Evolutionary conservation across 2,113 vertebrate genomes (phyloP).

Genomic region (Elephas maximus): DNA sequence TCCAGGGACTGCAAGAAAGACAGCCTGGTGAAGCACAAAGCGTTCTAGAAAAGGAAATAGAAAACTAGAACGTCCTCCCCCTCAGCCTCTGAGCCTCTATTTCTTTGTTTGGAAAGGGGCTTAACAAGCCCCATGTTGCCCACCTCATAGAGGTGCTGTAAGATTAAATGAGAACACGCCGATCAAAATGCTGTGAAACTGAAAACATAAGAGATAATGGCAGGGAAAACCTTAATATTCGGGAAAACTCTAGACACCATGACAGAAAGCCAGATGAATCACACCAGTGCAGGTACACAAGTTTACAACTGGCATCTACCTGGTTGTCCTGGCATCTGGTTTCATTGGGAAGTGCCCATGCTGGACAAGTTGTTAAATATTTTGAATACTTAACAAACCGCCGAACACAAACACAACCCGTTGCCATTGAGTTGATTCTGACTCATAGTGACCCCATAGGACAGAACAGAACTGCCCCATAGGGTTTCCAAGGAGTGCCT

Average conservation of each 20-base stretch:
- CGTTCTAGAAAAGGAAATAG: not conserved
- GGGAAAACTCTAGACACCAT: not conserved
- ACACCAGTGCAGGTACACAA: not conserved
- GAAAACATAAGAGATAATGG: not conserved
- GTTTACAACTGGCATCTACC: not conserved
- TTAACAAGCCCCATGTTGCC: not conserved
- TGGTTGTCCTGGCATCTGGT: not conserved
- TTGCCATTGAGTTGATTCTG: too few species aligned
- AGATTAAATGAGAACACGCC: not conserved
- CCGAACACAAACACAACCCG: too few species aligned
- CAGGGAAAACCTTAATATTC: not conserved
- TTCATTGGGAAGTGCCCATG: not conserved
- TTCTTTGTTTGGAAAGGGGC: not conserved
- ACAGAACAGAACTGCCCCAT: too few species aligned
- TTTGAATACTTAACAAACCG: not conserved
- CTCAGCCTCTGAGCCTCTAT: not conserved
- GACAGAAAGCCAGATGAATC: not conserved
- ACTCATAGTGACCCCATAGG: too few species aligned
- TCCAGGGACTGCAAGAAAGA: not conserved
- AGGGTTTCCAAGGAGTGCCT: too few species aligned
- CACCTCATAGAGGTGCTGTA: not conserved
- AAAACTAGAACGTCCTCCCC: not conserved
- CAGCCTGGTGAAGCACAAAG: not conserved
- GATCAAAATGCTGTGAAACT: not conserved
- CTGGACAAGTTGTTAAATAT: not conserved